Evolutionary conservation across 2,888 invertebrate species (phyloP), one percentile per base, ranked within the genome.

Genomic region (Deroplatys truncata): DNA sequence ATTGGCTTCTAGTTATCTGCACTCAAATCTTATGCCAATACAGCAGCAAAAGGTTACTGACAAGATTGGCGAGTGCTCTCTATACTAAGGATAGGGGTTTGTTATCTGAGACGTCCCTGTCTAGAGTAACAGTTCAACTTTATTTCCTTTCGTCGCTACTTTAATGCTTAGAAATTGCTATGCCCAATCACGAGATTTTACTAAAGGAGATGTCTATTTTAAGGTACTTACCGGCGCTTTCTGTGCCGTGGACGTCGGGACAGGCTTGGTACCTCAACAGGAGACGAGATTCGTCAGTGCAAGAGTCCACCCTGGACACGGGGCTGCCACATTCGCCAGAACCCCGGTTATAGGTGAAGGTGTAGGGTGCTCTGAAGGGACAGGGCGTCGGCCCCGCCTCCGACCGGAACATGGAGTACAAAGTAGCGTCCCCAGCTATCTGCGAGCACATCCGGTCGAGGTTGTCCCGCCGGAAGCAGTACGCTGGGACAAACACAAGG

Each of bases 221-320:
- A 8, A 43, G 10, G 43, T 29, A 86, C 90, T 88, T 94, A 98
- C 98, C 97, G 92, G 98, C 97, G 93, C 98, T 98, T 93, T 98
- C 98, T 0, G 98, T 97, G 88, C 97, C 98, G 91, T 96, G 96
- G 10, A 98, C 97, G 93, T 98, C 98, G 28, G 98, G 98, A 93
- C 99, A 99, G 10, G 98, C 98, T 93, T 98, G 98, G 94, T 98
- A 98, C 93, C 97, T 97, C 92, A 99, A 96, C 91, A 98, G 95
- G 88, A 98, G 95, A 91, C 97, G 95, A 91, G 98, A 98, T 92
- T 98, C 97, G 93, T 98, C 98, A 0, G 98, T 98, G 94, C 98
- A 99, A 92, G 98, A 97, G 93, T 98, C 98, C 92, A 98, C 97
- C 91, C 97, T 97, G 86, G 98, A 98, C 89, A 97, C 96, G 0